Base-by-base conservation (phyloP, 2,113 vertebrate species). In the Sphaerodactylus townsendi region DNA sequence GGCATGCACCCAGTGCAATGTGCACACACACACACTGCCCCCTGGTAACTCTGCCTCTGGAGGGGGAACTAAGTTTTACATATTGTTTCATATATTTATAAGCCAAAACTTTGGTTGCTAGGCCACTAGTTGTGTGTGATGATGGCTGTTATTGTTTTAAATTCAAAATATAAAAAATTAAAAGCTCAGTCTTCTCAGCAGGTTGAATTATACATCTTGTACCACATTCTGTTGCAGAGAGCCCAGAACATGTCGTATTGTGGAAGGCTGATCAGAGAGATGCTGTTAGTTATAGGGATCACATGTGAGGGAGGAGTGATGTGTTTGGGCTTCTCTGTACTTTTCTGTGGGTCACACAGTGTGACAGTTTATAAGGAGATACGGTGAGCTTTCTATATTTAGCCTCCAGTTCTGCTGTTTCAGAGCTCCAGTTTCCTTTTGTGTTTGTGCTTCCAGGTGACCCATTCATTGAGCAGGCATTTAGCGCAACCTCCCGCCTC, bases 361-460 rank as follows among this genome's bases (percentile, higher is more conserved):
- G 81, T 82, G 76, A 28, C 10, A 50, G 7, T 77, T 73, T 91
- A 83, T 87, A 84, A 44, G 84, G 82, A 89, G 87, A 84, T 56
- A 33, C 75, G 62, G 10, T 79, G 88, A 86, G 78, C 70, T 56
- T 33, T 89, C 87, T 91, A 28, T 75, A 86, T 84, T 66, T 44
- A 76, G 83, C 41, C 83, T 92, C 44, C 23, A 85, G 39, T 69
- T 88, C 68, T 0, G 1, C 8, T 79, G 2, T 76, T 10, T 28
- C 86, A 66, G 70, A 82, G 39, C 78, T 92, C 82, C 74, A 10
- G 37, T 92, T 93, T 92, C 82, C 71, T 87, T 90, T 64, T 72
- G 53, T 48, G 53, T 76, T 64, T 76, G 50, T 77, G 62, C 86
- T 83, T 73, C 56, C 59, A 53, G 77, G 85, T 92, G 81, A 73